Percentiles rank a stretch among this genome's conserved stretches.
These are phyloP conservation scores for Malachius bipustulatus DNA, from an alignment of 2,888 invertebrate species.

Conservation along the genomic window DNA sequence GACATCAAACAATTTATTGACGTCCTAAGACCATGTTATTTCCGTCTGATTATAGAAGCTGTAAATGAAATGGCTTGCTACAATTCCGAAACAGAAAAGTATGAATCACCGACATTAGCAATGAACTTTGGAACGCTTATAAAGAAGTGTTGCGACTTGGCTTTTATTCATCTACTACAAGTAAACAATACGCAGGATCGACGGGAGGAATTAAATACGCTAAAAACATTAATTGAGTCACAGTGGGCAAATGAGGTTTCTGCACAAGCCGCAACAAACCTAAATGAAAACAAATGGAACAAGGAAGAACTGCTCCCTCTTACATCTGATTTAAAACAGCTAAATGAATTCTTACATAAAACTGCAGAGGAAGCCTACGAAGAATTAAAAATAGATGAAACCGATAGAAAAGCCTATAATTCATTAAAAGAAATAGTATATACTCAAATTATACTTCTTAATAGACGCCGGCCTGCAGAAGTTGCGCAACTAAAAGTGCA, in stretches of 20 bases:
- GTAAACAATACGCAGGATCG: slow-evolving; percentile 15
- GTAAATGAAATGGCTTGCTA: slow-evolving; percentile 19
- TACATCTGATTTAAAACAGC: slow-evolving; percentile 18
- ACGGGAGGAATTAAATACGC: slow-evolving; percentile 19
- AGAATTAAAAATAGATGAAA: slow-evolving; percentile 9
- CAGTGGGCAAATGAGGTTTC: slow-evolving; percentile 23
- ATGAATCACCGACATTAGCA: slow-evolving; percentile 21
- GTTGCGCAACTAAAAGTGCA: no score
- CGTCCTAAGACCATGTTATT: slow-evolving; percentile 16
- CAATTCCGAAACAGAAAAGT: slow-evolving; percentile 18
- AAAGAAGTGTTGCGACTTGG: slow-evolving; percentile 22
- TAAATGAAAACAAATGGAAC: slow-evolving; percentile 22
- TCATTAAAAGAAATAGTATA: slow-evolving; percentile 17
- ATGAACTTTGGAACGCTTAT: slow-evolving; percentile 22
- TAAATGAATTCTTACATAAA: slow-evolving; percentile 16
- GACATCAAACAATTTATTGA: slow-evolving; percentile 17
- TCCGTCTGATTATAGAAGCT: slow-evolving; percentile 15
- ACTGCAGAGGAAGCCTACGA: slow-evolving; percentile 8
- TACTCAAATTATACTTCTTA: slow-evolving; percentile 17
- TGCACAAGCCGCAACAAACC: slow-evolving; percentile 20
- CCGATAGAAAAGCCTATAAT: slow-evolving; percentile 13
- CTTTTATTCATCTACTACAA: slow-evolving; percentile 18
- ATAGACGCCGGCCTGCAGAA: slow-evolving; percentile 14
- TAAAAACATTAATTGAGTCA: slow-evolving; percentile 20
- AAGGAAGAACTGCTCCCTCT: slow-evolving; percentile 21